Conservation (phyloP, 2,113 vertebrate genomes). For the Paradoxurus hermaphroditus region DNA sequence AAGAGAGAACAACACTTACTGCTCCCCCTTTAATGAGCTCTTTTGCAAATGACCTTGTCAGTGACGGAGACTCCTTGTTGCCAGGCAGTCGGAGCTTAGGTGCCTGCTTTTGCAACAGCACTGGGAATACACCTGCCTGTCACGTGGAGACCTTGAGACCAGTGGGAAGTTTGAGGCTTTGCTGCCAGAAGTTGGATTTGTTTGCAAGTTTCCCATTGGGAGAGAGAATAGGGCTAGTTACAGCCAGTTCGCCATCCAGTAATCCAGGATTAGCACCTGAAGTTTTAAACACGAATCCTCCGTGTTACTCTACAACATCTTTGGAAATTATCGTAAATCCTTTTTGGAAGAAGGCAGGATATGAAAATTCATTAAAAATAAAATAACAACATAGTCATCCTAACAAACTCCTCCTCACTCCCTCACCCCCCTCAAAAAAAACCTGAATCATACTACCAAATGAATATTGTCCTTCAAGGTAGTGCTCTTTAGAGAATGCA, state of each 20-base stretch:
- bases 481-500: background rate
- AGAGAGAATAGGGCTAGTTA: background rate
- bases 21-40: background rate
- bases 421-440: accelerated
- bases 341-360: background rate
- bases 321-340: background rate
- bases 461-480: background rate
- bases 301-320: background rate
- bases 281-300: background rate
- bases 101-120: background rate
- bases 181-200: background rate
- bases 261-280: background rate
- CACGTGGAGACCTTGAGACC: background rate
- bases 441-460: background rate
- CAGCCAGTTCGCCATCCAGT: background rate
- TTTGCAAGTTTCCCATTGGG: background rate
- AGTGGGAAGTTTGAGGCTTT: background rate
- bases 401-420: background rate
- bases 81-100: background rate
- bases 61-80: background rate
- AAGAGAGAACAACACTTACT: background rate
- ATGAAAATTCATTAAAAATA: background rate
- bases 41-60: background rate
- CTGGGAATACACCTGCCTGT: background rate
- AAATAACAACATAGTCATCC: background rate